Evolutionary conservation across 2,113 vertebrate species (phyloP), one percentile per base, ranked within the genome.

Genomic region (Pagrus major): DNA sequence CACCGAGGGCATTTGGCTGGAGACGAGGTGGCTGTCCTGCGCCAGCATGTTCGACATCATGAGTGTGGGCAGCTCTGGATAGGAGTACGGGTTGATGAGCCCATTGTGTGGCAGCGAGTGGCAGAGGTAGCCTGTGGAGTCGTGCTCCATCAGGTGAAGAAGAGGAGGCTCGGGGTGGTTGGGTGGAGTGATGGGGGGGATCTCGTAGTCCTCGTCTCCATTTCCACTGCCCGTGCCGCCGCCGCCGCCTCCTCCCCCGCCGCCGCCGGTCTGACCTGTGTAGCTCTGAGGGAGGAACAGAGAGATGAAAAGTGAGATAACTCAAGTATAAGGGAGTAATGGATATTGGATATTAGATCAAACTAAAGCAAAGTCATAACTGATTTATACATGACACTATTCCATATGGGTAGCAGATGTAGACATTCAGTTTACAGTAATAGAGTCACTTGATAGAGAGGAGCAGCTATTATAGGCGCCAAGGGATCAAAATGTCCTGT

Each of bases 41-140:
- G 96, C 96, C 90, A 99, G 81, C 98, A 99, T 98, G 95, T 98
- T 99, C 86, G 98, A 98, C 89, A 99, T 98, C 98, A 99, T 98
- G 92, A 99, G 97, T 81, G 98, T 97, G 0, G 98, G 98, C 92
- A 99, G 96, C 93, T 99, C 98, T 75, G 97, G 95, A 94, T 99
- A 99, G 67, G 97, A 95, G 54, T 99, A 99, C 0, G 97, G 96
- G 73, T 98, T 98, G 91, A 99, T 96, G 94, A 99, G 96, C 80
- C 97, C 97, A 88, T 97, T 98, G 42, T 98, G 97, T 21, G 95
- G 92, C 72, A 99, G 95, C 78, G 97, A 93, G 95, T 99, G 98
- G 94, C 97, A 99, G 95, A 99, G 95, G 95, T 98, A 99, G 85
- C 97, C 88, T 27, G 97, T 80, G 21, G 93, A 94, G 91, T 99